These are phyloP conservation scores for Microplitis demolitor DNA, from an alignment of 1,140 invertebrate genomes.

Conservation along the genomic window DNA sequence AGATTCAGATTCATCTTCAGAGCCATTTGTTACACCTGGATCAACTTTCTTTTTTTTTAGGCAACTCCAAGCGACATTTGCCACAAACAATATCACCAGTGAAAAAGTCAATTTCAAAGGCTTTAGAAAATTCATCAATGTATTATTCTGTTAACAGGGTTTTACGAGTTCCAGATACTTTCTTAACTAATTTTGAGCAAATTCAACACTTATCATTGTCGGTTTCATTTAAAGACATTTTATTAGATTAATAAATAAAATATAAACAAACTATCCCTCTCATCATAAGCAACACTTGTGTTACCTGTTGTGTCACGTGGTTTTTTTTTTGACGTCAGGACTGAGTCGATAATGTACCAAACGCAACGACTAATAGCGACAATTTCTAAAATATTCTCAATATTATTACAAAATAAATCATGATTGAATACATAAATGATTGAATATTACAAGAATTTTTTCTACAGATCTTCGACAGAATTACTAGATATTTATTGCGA, in stretches of 20 bases:
- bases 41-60: slow-evolving; percentile 21
- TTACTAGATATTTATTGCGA: not conserved
- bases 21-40: not conserved
- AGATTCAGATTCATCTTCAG: slow-evolving; percentile 8
- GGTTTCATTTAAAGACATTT: slow-evolving; percentile 17
- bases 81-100: slow-evolving; percentile 21
- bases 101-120: slow-evolving; percentile 15
- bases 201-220: slow-evolving; percentile 20
- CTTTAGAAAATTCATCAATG: slow-evolving; percentile 10
- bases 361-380: not conserved
- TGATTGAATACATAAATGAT: not conserved
- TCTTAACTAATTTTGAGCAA: slow-evolving; percentile 21
- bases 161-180: slow-evolving; percentile 20
- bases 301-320: not conserved
- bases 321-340: not conserved
- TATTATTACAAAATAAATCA: not conserved
- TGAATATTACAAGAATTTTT: not conserved
- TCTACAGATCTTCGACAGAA: not conserved
- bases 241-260: slow-evolving; percentile 11
- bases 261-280: not conserved
- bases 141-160: slow-evolving; percentile 18
- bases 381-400: not conserved
- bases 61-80: slow-evolving; percentile 12
- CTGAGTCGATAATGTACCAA: not conserved
- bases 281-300: not conserved